Base-by-base conservation (phyloP, 2,888 invertebrate species). In the Camponotus fellah region DNA sequence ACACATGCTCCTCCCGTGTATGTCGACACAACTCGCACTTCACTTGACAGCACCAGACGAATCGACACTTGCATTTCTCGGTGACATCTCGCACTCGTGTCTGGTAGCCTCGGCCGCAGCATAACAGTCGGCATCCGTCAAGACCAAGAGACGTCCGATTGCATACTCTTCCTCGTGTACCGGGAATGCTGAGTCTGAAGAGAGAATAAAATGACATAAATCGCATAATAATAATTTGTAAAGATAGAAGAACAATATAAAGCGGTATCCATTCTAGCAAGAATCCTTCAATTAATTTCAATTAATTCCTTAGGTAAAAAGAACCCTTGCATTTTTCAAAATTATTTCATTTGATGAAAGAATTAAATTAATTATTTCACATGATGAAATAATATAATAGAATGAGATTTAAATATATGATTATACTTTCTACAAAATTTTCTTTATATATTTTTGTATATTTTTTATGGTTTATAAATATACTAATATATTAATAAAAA, bases 31-130 rank as follows among this genome's bases (percentile, higher is more conserved):
- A 96, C 93, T 98, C 97, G 95, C 98, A 98, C 91, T 97, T 97
- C 2, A 98, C 98, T 88, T 97, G 96, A 95, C 98, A 98, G 95
- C 98, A 98, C 98, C 98, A 98, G 84, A 98, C 97, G 94, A 98
- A 98, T 90, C 97, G 97, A 94, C 98, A 98, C 92, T 97, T 97
- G 95, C 98, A 98, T 94, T 98, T 98, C 93, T 98, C 98, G 92
- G 97, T 97, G 85, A 98, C 97, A 91, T 98, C 97, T 56, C 97
- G 96, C 2, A 98, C 97, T 81, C 97, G 95, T 6, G 98, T 98
- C 94, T 98, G 98, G 95, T 98, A 98, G 14, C 98, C 98, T 82
- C 98, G 96, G 0, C 98, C 98, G 94, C 98, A 98, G 95, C 98
- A 98, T 75, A 98, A 96, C 62, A 98, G 95, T 17, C 97, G 96